phyloP scores from a whole-genome alignment of 1,140 invertebrate species.

The Hyles vespertilio region DNA sequence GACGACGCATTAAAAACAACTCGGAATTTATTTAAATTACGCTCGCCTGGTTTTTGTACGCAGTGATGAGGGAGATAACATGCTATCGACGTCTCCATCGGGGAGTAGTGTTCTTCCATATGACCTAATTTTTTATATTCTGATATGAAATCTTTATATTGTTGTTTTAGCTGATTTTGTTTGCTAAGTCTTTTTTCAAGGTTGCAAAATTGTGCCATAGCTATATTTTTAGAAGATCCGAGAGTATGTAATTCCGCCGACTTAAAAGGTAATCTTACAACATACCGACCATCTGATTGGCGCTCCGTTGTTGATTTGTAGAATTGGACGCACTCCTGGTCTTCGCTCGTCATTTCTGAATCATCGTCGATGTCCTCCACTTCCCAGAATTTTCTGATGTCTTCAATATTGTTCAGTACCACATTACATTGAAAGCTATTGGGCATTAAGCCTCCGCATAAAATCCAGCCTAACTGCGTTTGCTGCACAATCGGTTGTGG shows the following conservation, averaged over 20 bases:
- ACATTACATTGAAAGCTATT: slow-evolving; percentile 26
- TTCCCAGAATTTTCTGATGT: slow-evolving; percentile 7
- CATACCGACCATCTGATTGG: slow-evolving; percentile 14
- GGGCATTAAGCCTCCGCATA: slow-evolving; percentile 22
- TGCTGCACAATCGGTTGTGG: slow-evolving; percentile 22
- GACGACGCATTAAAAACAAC: slow-evolving; percentile 62
- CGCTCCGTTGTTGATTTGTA: slow-evolving; percentile 20
- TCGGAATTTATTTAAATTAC: slow-evolving; percentile 43
- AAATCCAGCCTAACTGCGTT: slow-evolving; percentile 28
- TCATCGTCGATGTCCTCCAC: slow-evolving; percentile 21
- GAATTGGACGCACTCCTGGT: slow-evolving; percentile 17
- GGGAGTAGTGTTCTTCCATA: background rate
- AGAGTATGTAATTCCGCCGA: slow-evolving; percentile 12
- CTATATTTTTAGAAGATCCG: slow-evolving; percentile 17
- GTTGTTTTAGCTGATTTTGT: slow-evolving; percentile 9
- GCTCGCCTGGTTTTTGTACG: slow-evolving; percentile 6
- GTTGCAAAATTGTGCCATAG: slow-evolving; percentile 26
- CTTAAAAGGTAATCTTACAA: slow-evolving; percentile 17
- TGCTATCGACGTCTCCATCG: background rate
- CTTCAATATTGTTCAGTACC: slow-evolving; percentile 20
- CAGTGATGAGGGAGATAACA: slow-evolving; percentile 20
- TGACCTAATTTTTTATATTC: slow-evolving; percentile 9
- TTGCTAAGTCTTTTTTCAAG: slow-evolving; percentile 22
- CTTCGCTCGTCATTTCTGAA: slow-evolving; percentile 17
- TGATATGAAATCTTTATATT: slow-evolving; percentile 16